phyloP scores from a whole-genome alignment of 2,888 invertebrate species.

The Napeogenes sylphis region DNA sequence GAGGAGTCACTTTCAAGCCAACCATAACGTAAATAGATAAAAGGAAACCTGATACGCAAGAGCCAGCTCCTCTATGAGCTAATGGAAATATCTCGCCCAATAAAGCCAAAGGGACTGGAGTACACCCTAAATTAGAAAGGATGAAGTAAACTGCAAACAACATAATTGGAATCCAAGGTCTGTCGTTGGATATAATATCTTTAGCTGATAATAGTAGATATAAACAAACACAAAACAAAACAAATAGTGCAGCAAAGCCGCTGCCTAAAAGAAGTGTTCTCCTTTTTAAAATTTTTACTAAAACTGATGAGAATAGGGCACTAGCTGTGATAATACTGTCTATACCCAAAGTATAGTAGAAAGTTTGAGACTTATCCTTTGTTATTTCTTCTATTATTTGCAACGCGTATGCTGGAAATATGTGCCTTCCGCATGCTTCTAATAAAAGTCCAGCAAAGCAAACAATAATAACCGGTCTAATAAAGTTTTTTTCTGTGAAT shows the following conservation, averaged over 20 bases:
- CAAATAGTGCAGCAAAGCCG: slow-evolving; percentile 43
- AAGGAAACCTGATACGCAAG: slow-evolving; percentile 40
- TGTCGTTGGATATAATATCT: slow-evolving; percentile 37
- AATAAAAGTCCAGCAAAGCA: slow-evolving; percentile 41
- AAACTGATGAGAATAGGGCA: slow-evolving; percentile 43
- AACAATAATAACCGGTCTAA: slow-evolving; percentile 47
- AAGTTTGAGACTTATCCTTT: slow-evolving; percentile 40
- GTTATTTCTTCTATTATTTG: slow-evolving; percentile 50
- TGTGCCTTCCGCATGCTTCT: slow-evolving; percentile 51
- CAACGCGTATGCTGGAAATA: slow-evolving; percentile 54
- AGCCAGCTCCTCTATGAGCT: slow-evolving; percentile 49
- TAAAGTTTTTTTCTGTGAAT: slow-evolving; percentile 47
- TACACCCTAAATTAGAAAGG: slow-evolving; percentile 54
- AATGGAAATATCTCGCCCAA: slow-evolving; percentile 59
- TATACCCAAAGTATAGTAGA: slow-evolving; percentile 48
- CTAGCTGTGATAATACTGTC: slow-evolving; percentile 50
- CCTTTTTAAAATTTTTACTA: slow-evolving; percentile 50
- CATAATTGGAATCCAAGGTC: slow-evolving; percentile 42
- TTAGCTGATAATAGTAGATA: slow-evolving; percentile 43
- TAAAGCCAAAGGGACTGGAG: slow-evolving; percentile 53
- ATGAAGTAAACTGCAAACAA: slow-evolving; percentile 50
- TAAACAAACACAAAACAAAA: slow-evolving; percentile 41
- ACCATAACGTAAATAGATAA: slow-evolving; percentile 41
- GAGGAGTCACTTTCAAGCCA: slow-evolving; percentile 46
- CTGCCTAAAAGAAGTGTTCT: slow-evolving; percentile 49